phyloP scores from a whole-genome alignment of 2,113 vertebrate genomes.

The Ceratotherium simum region DNA sequence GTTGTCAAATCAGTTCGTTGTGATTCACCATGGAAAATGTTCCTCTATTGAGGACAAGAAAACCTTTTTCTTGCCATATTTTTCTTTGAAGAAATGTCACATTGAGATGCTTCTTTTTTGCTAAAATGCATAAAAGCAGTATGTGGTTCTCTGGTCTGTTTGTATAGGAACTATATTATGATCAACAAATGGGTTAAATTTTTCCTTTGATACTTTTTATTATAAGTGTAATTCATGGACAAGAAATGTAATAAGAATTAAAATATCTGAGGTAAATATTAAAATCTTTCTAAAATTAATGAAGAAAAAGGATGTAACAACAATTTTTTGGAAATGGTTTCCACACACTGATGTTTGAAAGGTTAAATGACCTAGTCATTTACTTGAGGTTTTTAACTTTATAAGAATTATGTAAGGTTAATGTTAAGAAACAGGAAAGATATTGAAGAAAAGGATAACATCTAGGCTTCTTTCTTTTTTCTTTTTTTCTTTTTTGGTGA shows the following conservation, averaged over 20 bases:
- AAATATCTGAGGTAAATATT: background rate
- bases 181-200: background rate
- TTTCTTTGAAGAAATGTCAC: slow-evolving; percentile 1
- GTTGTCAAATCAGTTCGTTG: background rate
- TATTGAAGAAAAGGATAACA: background rate
- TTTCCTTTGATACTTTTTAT: background rate
- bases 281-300: background rate
- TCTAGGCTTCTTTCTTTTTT: background rate
- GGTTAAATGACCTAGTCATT: background rate
- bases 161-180: background rate
- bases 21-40: background rate
- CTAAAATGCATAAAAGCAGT: background rate
- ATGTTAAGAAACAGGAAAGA: background rate
- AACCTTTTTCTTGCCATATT: background rate
- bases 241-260: background rate
- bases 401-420: background rate
- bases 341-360: background rate
- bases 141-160: background rate
- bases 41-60: background rate
- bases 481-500: too few relatives aligned
- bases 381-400: background rate
- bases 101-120: background rate
- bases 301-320: background rate
- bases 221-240: background rate
- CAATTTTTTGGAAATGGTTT: background rate